Base-by-base conservation (phyloP, 2,888 invertebrate species). In the Uropetala carovei region DNA sequence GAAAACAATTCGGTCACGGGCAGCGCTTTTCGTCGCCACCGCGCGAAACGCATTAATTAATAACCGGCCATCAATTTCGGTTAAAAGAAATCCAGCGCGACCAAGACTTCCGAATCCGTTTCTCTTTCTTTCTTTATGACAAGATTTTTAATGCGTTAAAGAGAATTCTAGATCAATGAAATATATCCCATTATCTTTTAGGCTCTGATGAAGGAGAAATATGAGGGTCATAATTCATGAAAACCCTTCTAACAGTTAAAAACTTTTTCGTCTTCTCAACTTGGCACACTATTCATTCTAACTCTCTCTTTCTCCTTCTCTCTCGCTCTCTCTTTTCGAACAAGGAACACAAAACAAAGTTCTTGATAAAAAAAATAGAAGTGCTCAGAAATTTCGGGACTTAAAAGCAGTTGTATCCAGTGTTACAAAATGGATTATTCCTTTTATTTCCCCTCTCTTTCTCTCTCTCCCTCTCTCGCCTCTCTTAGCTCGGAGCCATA, bases 271-370 rank as follows among this genome's bases (percentile, higher is more conserved):
- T 64, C 89, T 89, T 68, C 89, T 89, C 89, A 89, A 89, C 89
- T 89, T 89, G 89, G 89, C 89, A 89, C 89, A 89, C 89, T 89
- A 89, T 89, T 89, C 89, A 89, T 89, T 89, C 89, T 64, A 43
- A 57, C 83, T 18, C 57, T 83, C 43, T 43, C 57, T 57, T n/a
- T n/a, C n/a, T n/a, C n/a, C n/a, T n/a, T n/a, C 83, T 18, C 57
- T 83, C 43, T 43, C 57, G n/a, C 83, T n/a, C 56, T 43, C 89
- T 16, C 27, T n/a, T 11, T 30, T 27, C 60, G 56, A 86, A 64
- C 30, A 89, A 18, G 30, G 64, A 64, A 89, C 89, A 64, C 30
- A 86, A 83, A 89, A 89, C 30, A 89, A 64, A 89, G 89, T 89
- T 89, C 89, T 89, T 89, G 83, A 18, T 43, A n/a, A 68, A 22